phyloP scores from a whole-genome alignment of 2,113 vertebrate species.

The Tautogolabrus adspersus region DNA sequence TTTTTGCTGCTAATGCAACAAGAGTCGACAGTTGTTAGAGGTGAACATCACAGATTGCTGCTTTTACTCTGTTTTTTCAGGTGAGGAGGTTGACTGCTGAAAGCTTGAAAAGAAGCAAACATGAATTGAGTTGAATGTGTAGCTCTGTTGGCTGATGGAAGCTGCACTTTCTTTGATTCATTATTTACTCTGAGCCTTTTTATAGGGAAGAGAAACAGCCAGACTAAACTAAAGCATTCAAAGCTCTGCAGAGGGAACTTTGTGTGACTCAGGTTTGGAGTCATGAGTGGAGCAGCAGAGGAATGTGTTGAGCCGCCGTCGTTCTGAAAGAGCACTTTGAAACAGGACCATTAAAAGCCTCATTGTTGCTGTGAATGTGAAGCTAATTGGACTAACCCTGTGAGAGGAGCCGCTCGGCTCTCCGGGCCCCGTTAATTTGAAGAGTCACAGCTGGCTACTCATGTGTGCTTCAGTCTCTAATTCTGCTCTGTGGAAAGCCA shows the following conservation, averaged over 20 bases:
- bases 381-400: slow-evolving; percentile 67
- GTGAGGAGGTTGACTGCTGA: too few relatives aligned
- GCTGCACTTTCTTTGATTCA: background rate
- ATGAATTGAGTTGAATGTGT: too few relatives aligned
- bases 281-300: slow-evolving; percentile 52
- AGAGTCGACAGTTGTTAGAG: too few relatives aligned
- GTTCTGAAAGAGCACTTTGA: slow-evolving; percentile 59
- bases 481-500: slow-evolving; percentile 34
- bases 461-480: slow-evolving; percentile 45
- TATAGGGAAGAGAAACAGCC: background rate
- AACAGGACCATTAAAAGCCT: slow-evolving; percentile 55
- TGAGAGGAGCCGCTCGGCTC: slow-evolving; percentile 55
- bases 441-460: slow-evolving; percentile 74
- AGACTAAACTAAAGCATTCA: background rate
- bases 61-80: too few relatives aligned
- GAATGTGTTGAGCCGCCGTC: slow-evolving; percentile 43
- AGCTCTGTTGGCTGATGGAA: too few relatives aligned
- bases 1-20: too few relatives aligned
- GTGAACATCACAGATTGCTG: too few relatives aligned
- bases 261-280: slow-evolving; percentile 36
- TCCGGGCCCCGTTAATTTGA: slow-evolving; percentile 61
- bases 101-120: too few relatives aligned
- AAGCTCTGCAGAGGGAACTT: slow-evolving; percentile 1
- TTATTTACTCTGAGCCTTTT: background rate
- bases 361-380: slow-evolving; percentile 61